These are phyloP conservation scores for Haliclystus octoradiatus DNA, from an alignment of 30 jellyfish, hydroid and myxozoan species.

Conservation along the genomic window DNA sequence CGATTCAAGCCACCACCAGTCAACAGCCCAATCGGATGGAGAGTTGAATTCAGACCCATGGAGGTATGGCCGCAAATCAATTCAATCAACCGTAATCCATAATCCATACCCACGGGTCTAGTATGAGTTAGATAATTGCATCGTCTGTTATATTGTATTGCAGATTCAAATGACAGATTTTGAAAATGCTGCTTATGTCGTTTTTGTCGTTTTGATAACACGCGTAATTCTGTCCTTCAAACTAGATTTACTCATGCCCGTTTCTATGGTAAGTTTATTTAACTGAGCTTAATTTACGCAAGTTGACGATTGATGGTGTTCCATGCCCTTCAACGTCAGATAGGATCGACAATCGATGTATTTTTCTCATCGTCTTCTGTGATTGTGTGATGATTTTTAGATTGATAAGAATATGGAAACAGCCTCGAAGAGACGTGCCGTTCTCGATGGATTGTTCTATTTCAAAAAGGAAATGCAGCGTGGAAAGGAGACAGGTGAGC, in stretches of 20 bases:
- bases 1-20: conserved; percentile 99
- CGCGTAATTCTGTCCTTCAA: conserved; percentile 77
- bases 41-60: conserved; percentile 96
- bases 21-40: conserved; percentile 93
- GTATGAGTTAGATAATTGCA: no score
- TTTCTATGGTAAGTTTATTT: conserved; percentile 64
- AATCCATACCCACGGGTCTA: no score
- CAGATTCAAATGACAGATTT: conserved; percentile 98
- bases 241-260: conserved; percentile 75
- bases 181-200: conserved; percentile 98
- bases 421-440: conserved; percentile 86
- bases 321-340: no score
- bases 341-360: no score
- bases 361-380: no score
- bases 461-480: conserved; percentile 55
- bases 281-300: no score
- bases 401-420: conserved; percentile 92
- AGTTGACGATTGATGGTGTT: no score
- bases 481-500: no score
- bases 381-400: conserved; percentile 36
- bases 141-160: no score
- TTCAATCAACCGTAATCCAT: no score
- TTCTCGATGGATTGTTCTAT: conserved; percentile 53
- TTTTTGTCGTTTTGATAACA: conserved; percentile 85
- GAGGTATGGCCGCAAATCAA: no score